phyloP scores from a whole-genome alignment of 1,140 invertebrate species.

The Cyrtorhinus lividipennis region DNA sequence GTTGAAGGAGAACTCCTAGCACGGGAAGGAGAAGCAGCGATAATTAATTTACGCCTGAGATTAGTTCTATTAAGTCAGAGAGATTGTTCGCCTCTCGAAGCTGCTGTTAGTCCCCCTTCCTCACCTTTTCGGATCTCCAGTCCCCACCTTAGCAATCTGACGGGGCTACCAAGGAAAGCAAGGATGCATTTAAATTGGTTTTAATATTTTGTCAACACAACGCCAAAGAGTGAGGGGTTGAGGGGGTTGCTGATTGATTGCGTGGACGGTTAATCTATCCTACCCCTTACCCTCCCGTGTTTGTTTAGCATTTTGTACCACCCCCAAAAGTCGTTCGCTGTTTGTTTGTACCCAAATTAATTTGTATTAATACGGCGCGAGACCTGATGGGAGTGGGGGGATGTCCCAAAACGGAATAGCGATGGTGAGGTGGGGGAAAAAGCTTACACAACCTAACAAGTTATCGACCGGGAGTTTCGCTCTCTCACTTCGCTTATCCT shows the following conservation, averaged over 20 bases:
- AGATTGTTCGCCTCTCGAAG: conserved; percentile 1
- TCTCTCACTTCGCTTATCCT: background rate
- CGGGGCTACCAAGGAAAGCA: background rate
- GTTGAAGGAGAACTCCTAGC: too few relatives aligned
- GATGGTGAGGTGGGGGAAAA: background rate
- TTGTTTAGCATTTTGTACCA: conserved; percentile 18
- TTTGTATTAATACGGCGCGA: conserved; percentile 19
- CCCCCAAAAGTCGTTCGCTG: conserved; percentile 8
- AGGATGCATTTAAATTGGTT: conserved; percentile 20
- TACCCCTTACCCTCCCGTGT: background rate
- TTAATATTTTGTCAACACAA: conserved; percentile 16
- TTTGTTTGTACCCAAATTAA: conserved; percentile 20
- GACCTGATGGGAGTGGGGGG: background rate
- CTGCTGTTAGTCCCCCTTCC: too few relatives aligned
- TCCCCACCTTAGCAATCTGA: background rate
- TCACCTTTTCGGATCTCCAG: background rate
- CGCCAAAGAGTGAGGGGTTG: background rate
- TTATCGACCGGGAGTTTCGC: conserved; percentile 11
- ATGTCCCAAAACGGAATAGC: too few relatives aligned
- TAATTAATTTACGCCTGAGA: conserved; percentile 15
- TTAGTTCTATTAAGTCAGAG: conserved; percentile 15
- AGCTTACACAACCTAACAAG: conserved; percentile 17
- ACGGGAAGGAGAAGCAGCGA: too few relatives aligned
- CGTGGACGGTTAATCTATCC: conserved; percentile 15
- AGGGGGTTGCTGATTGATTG: conserved; percentile 15